Conservation (phyloP, 1,140 invertebrate species). For the Gonioctena quinquepunctata region DNA sequence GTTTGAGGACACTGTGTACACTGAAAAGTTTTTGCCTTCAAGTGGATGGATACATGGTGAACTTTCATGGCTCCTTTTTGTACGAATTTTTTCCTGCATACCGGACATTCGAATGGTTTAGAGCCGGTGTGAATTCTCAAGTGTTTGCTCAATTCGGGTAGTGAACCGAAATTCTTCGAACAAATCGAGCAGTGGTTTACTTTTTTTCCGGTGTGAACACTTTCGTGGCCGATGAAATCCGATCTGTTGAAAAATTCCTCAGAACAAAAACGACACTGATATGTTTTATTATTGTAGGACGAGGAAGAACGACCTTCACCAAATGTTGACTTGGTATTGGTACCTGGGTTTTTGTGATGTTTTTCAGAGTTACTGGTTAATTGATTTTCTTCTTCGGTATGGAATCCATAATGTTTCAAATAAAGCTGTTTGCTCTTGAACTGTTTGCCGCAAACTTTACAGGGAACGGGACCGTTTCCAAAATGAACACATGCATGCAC, state of each 20-base stretch:
- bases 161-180: constrained; percentile 58
- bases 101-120: background rate
- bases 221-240: no score
- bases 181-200: constrained; percentile 73
- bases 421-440: constrained; percentile 41
- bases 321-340: no score
- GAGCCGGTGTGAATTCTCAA: background rate
- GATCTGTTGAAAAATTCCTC: no score
- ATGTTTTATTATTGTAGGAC: no score
- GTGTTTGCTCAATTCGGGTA: no score
- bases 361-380: no score
- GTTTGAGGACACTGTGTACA: no score
- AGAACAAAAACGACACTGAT: no score
- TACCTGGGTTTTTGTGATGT: no score
- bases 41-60: background rate
- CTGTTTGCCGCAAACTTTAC: constrained; percentile 36
- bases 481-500: constrained; percentile 61
- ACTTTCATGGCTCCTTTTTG: background rate
- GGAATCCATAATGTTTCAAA: constrained; percentile 72
- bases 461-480: constrained; percentile 40
- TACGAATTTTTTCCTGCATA: background rate
- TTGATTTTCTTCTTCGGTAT: constrained; percentile 75
- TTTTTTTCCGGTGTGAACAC: constrained; percentile 71
- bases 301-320: no score
- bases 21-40: background rate